Percentiles rank a stretch among this genome's conserved stretches.
These are phyloP conservation scores for Homarus gammarus DNA, from an alignment of 2,888 invertebrate species.

Conservation along the genomic window DNA sequence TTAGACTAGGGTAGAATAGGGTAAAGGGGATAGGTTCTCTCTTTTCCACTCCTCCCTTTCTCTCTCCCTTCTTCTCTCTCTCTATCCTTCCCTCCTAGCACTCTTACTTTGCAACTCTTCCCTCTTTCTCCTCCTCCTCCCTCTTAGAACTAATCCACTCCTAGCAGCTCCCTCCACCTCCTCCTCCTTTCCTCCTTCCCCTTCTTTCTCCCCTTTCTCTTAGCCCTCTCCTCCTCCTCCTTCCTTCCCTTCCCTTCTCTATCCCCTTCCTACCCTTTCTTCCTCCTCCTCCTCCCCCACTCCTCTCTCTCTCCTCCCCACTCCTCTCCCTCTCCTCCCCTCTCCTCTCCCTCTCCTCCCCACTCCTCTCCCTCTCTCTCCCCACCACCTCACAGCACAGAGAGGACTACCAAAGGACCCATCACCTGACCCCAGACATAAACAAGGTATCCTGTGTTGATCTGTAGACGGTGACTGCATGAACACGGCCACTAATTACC, in stretches of 20 bases:
- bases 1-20: too few relatives aligned
- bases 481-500: too few relatives aligned
- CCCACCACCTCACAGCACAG: too few relatives aligned
- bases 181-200: background rate
- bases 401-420: too few relatives aligned
- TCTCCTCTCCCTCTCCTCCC: too few relatives aligned
- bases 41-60: constrained; percentile 10
- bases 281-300: background rate
- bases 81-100: background rate
- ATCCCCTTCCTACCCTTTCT: background rate
- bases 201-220: background rate
- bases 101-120: constrained; percentile 25
- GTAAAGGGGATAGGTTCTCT: constrained; percentile 18
- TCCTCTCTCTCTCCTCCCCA: background rate
- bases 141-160: background rate
- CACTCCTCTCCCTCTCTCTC: too few relatives aligned
- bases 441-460: too few relatives aligned
- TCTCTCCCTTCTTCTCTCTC: background rate
- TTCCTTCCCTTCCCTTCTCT: background rate
- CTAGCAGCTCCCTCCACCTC: background rate
- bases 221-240: background rate
- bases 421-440: too few relatives aligned
- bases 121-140: background rate
- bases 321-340: background rate
- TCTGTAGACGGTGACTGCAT: too few relatives aligned